Base-by-base conservation (phyloP, 1,140 invertebrate species). In the Magallana angulata region DNA sequence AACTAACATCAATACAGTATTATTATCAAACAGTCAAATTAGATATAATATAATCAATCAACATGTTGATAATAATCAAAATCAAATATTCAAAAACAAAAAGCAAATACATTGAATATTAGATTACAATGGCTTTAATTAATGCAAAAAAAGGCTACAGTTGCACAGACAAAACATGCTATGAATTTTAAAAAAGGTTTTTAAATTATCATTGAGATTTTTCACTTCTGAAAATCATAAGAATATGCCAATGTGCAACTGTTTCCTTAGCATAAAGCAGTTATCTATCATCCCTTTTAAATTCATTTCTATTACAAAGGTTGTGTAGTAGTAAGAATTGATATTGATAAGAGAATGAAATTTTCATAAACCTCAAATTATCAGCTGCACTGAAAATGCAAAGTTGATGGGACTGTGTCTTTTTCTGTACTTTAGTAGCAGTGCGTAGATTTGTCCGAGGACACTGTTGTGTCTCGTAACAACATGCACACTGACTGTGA, bases 391-490 rank as follows among this genome's bases (percentile, higher is more conserved):
- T 76, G 68, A 30, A 76, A 30, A 76, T 30, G 68, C 68, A 12
- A 64, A 76, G 68, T 76, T 30, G 68, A 76, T 24, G 24, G 24
- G 18, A 36, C 68, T 76, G 68, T 76, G 24, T 76, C 68, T 76
- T 76, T 76, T 18, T 24, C 68, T 76, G 24, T 18, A 76, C 68
- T 76, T 76, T 24, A 76, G 68, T 30, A 76, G 68, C 68, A 76
- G 68, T 76, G 68, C 68, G 24, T 30, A 76, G 68, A 11, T 4
- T 36, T 16, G 60, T 76, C 18, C 9, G 68, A 30, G 68, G 68
- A 18, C 68, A 76, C 68, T 30, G 24, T 30, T 8, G 68, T 30
- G 68, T 76, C 68, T 76, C 12, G 24, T 12, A 76, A 76, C 11
- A 24, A 12, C 68, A 76, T 76, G 68, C 68, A 76, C 68, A 76